Conservation (phyloP, 2,888 invertebrate genomes). For the Caenorhabditis zanzibari region DNA sequence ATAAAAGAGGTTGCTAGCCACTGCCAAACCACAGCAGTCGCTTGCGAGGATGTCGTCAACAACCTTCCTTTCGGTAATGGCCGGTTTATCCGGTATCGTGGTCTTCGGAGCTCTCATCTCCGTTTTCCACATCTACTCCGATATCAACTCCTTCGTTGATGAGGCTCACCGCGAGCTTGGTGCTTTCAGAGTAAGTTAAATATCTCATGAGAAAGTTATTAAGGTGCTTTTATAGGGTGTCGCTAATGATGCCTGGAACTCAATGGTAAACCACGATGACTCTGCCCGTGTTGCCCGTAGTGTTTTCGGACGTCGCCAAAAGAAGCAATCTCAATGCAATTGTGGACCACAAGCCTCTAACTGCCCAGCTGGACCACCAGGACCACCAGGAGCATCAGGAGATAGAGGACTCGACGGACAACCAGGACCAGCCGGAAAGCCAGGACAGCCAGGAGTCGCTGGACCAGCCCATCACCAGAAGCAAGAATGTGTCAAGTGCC, state of each 20-base stretch:
- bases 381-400: conserved; percentile 72
- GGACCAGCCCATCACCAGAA: conserved; percentile 41
- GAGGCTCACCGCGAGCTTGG: conserved; percentile 66
- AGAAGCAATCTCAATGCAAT: conserved; percentile 68
- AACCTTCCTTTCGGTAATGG: conserved; percentile 63
- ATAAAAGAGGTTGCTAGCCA: conserved; percentile 44
- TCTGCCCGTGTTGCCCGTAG: conserved; percentile 57
- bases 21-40: conserved; percentile 50
- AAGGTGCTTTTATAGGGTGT: conserved; percentile 37
- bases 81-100: conserved; percentile 62
- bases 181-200: conserved; percentile 65
- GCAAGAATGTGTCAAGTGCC: conserved; percentile 62
- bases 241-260: conserved; percentile 71
- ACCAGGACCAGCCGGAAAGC: conserved; percentile 66
- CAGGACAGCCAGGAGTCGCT: conserved; percentile 61
- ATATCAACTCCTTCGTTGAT: conserved; percentile 69
- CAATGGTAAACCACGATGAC: conserved; percentile 61
- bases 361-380: conserved; percentile 74
- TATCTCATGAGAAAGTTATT: not conserved
- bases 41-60: conserved; percentile 61
- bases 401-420: conserved; percentile 66
- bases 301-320: conserved; percentile 60
- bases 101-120: conserved; percentile 62
- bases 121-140: conserved; percentile 63
- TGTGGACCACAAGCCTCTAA: conserved; percentile 69